Evolutionary conservation across 2,888 invertebrate genomes (phyloP), one percentile per base, ranked within the genome.

Genomic region (Callosobruchus maculatus): DNA sequence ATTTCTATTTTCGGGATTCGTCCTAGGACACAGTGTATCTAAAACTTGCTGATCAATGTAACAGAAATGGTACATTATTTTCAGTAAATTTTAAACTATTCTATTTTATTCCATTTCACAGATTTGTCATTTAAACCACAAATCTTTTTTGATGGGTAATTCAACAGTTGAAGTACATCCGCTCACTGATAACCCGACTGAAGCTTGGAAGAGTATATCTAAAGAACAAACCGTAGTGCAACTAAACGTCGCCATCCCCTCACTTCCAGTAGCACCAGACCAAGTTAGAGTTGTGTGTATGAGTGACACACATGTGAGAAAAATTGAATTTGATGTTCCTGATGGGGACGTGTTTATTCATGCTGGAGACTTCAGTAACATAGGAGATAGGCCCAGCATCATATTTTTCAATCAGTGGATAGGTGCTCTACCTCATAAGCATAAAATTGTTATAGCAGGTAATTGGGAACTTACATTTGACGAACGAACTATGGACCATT

Each of bases 381-480:
- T 93, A 84, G 95, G 95, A 0, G 90, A 90, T 77, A 86, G 91
- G 71, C 90, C 92, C 77, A 95, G 95, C 87, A 93, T 96, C 0
- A 85, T 90, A 74, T 91, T 92, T 78, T 95, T 95, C 83, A 94
- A 95, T 85, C 89, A 90, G 71, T 95, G 94, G 92, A 88, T 95
- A 80, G 72, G 76, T 26, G 81, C 88, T 68, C 87, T 95, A 80
- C 93, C 94, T 2, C 95, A 95, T 84, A 91, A 91, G 80, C 89
- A 94, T 82, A 95, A 95, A 87, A 89, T 96, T 75, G 94, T 95
- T 0, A 95, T 96, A 80, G 94, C 94, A 72, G 96, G 96, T 21
- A 96, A 96, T 88, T 95, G 96, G 86, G 95, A 96, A 83, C 87
- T 95, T 70, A 94, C 94, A 82, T 94, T 96, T 83, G 95, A 96